phyloP scores from a whole-genome alignment of 2,797 vertebrate genomes.

The Darevskia nairensis region DNA sequence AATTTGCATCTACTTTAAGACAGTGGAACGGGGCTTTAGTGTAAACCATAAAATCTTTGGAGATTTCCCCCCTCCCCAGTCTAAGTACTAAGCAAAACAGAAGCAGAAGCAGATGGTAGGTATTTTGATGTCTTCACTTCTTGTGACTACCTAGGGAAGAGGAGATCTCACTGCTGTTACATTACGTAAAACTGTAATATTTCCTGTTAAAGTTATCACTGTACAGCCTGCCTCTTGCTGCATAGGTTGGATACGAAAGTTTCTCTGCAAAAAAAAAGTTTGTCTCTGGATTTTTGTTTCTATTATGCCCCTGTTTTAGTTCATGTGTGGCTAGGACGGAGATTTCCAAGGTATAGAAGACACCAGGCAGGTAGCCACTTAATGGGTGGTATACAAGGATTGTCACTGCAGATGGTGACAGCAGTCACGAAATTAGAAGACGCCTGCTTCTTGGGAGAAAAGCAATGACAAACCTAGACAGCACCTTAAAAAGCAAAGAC shows the following conservation, averaged over 20 bases:
- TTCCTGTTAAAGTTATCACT: constrained; percentile 28
- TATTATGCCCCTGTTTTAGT: constrained; percentile 52
- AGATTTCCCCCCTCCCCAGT: constrained; percentile 17
- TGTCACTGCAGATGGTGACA: too few relatives aligned
- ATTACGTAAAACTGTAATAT: constrained; percentile 43
- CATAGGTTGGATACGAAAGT: not conserved
- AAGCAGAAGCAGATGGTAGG: constrained; percentile 47
- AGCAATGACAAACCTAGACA: too few relatives aligned
- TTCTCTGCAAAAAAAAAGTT: constrained; percentile 57
- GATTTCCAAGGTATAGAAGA: not conserved
- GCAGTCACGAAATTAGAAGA: too few relatives aligned
- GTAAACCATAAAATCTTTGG: constrained; percentile 22
- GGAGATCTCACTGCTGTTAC: not conserved
- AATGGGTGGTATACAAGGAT: too few relatives aligned
- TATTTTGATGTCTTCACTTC: constrained; percentile 50
- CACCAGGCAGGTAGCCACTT: too few relatives aligned
- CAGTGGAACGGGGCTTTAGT: constrained; percentile 10
- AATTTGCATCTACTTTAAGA: constrained; percentile 19
- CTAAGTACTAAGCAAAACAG: constrained; percentile 38
- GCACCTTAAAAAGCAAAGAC: too few relatives aligned
- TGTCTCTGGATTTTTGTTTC: constrained; percentile 30
- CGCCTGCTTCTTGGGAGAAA: too few relatives aligned
- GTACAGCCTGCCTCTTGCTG: not conserved
- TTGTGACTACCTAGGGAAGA: not conserved
- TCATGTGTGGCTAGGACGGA: constrained; percentile 38